phyloP scores from a whole-genome alignment of 1,140 invertebrate species.

The Magallana gigas region DNA sequence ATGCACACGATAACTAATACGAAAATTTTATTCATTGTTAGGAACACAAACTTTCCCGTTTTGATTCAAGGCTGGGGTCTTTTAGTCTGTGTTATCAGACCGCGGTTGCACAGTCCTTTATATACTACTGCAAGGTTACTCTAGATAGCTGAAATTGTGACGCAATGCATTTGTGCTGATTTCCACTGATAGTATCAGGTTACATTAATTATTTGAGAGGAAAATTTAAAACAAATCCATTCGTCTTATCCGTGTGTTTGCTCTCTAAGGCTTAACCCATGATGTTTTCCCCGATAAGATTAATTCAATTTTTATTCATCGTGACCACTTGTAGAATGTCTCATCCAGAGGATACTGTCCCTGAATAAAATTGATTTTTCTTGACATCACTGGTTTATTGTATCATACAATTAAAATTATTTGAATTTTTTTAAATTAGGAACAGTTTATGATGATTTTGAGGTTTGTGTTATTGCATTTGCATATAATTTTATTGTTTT shows the following conservation, averaged over 20 bases:
- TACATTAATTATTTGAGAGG: constrained; percentile 27
- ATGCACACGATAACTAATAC: neutral
- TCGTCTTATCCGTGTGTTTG: constrained; percentile 26
- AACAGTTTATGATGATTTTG: too few relatives aligned
- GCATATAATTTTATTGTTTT: too few relatives aligned
- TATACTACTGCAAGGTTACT: constrained; percentile 2
- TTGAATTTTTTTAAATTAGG: too few relatives aligned
- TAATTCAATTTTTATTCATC: constrained; percentile 30
- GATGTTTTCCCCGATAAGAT: constrained; percentile 29
- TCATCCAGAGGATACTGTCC: neutral
- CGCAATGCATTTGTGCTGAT: constrained; percentile 33
- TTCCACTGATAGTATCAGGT: neutral
- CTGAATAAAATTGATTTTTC: too few relatives aligned
- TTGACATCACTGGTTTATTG: too few relatives aligned
- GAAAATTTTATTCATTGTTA: constrained; percentile 12
- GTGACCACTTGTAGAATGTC: neutral
- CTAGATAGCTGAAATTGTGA: constrained; percentile 4
- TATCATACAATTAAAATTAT: too few relatives aligned
- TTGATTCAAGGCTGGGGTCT: neutral
- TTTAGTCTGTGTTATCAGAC: neutral
- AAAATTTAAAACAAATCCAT: constrained; percentile 35
- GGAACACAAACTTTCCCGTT: constrained; percentile 23
- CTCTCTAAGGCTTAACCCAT: neutral
- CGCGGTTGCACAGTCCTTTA: neutral
- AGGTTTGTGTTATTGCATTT: too few relatives aligned